A percentile compares a stretch with the other conserved stretches of the same genome.
Evolutionary conservation across 2,797 vertebrate species (phyloP).

Genomic region (Pelodytes ibericus): DNA sequence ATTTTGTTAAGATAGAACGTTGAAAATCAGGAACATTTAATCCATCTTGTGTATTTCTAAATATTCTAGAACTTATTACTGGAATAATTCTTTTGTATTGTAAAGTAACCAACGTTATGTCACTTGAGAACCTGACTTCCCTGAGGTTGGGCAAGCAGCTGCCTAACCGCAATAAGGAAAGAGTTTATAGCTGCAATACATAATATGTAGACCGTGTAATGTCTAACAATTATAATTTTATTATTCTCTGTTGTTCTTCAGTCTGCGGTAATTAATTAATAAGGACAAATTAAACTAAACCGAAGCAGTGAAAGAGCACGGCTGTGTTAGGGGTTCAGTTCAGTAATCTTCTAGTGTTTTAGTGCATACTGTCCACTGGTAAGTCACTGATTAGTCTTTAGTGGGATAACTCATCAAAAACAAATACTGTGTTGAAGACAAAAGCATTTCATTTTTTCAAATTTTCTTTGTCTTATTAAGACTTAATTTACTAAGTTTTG

Average conservation of each 20-base stretch:
- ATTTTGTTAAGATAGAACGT: not conserved
- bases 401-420: not conserved
- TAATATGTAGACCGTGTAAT: constrained; percentile 17
- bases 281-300: constrained; percentile 11
- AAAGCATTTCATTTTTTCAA: too few species aligned
- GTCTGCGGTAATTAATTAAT: constrained; percentile 14
- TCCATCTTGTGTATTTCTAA: not conserved
- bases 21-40: not conserved
- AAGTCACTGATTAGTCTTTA: not conserved
- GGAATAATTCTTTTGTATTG: not conserved
- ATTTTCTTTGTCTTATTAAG: too few species aligned
- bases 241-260: constrained; percentile 2
- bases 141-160: not conserved
- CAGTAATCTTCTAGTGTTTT: not conserved
- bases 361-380: not conserved
- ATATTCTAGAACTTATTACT: not conserved
- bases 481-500: too few species aligned
- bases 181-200: constrained; percentile 2
- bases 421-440: not conserved
- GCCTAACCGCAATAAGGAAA: not conserved
- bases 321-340: not conserved
- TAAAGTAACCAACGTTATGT: not conserved
- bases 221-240: constrained; percentile 8
- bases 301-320: not conserved
- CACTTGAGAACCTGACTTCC: not conserved